Evolutionary conservation across 2,888 invertebrate species (phyloP).

Genomic region (Zelleria hepariella): DNA sequence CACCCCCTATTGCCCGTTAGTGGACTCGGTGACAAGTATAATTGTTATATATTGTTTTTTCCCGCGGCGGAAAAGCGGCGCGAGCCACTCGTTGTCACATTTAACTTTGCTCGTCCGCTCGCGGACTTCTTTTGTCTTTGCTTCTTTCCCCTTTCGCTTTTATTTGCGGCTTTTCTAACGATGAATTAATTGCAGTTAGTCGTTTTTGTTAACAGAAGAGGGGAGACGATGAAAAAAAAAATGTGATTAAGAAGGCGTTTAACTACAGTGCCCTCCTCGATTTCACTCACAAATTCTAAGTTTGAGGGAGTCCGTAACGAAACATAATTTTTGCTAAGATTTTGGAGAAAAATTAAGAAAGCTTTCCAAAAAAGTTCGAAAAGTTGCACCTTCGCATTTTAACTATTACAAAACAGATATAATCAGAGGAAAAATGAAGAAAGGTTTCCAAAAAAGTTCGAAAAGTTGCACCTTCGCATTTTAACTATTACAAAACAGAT

Average conservation of each 20-base stretch:
- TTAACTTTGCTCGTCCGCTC: neutral
- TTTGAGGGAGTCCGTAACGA: no score
- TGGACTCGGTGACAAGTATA: conserved; percentile 17
- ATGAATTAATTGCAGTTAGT: neutral
- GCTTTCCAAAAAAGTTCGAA: no score
- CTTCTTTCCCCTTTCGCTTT: neutral
- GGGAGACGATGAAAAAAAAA: no score
- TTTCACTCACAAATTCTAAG: no score
- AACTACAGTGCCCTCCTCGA: no score
- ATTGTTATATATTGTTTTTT: conserved; percentile 22
- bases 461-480: no score
- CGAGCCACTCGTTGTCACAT: conserved; percentile 5
- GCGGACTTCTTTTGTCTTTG: neutral
- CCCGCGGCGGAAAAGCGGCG: conserved; percentile 5
- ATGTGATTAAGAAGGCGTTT: no score
- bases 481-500: neutral
- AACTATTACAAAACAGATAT: neutral
- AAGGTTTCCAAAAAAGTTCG: no score
- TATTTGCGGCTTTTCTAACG: neutral
- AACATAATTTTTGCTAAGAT: no score
- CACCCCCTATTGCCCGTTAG: conserved; percentile 14
- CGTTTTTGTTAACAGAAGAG: neutral
- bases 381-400: no score
- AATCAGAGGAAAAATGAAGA: no score
- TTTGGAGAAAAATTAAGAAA: no score